These are phyloP conservation scores for Micrasema minimum DNA, from an alignment of 1,140 invertebrate genomes.

Conservation along the genomic window DNA sequence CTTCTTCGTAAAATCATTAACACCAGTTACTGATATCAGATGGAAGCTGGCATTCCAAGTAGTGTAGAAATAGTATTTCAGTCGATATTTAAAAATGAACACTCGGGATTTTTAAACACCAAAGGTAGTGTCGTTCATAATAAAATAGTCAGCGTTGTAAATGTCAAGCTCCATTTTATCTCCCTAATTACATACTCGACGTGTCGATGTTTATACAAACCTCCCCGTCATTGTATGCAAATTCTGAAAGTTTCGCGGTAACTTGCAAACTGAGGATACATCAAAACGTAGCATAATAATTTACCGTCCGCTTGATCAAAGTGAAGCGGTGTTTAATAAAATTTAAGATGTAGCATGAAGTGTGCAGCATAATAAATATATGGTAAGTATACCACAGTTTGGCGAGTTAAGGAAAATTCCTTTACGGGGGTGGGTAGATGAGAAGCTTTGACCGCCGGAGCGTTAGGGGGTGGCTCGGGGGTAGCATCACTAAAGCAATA, in stretches of 20 bases:
- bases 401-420: conserved; percentile 24
- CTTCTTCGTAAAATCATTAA: no score
- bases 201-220: not conserved
- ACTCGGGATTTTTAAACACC: no score
- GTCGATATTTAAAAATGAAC: no score
- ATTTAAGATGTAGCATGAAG: not conserved
- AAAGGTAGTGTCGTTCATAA: no score
- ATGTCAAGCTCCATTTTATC: no score
- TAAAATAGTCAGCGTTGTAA: no score
- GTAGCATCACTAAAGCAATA: conserved; percentile 15
- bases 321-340: not conserved
- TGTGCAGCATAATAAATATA: not conserved
- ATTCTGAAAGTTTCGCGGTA: not conserved
- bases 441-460: conserved; percentile 16
- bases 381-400: conserved; percentile 15
- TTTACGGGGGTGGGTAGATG: not conserved
- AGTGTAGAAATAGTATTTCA: no score
- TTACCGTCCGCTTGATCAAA: conserved; percentile 17
- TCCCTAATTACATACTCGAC: no score
- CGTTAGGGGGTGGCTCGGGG: conserved; percentile 15
- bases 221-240: conserved; percentile 19
- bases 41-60: no score
- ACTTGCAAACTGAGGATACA: not conserved
- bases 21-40: no score
- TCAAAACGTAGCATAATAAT: conserved; percentile 18